phyloP scores from a whole-genome alignment of 35 echinoderm and acorn worm species.

The Apostichopus californicus region DNA sequence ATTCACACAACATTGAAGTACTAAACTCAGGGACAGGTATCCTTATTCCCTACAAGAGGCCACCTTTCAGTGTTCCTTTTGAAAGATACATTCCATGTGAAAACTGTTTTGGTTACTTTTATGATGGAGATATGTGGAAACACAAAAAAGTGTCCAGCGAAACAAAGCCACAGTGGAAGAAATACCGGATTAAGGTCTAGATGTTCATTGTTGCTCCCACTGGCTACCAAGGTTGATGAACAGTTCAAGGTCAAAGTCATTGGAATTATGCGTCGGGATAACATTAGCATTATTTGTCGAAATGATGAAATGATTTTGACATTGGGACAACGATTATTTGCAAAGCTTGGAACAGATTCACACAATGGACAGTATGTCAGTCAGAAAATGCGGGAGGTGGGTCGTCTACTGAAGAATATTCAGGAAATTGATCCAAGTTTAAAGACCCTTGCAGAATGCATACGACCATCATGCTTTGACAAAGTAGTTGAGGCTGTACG shows the following conservation, averaged over 20 bases:
- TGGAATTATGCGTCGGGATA: conserved; percentile 43
- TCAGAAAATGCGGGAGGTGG: conserved; percentile 71
- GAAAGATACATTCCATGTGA: conserved; percentile 58
- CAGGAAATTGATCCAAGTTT: neutral
- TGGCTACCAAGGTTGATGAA: conserved; percentile 3
- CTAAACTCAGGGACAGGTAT: conserved; percentile 49
- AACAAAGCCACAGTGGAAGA: conserved; percentile 11
- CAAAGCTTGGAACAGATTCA: conserved; percentile 21
- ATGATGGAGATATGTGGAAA: conserved; percentile 53
- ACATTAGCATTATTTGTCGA: conserved; percentile 41
- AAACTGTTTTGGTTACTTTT: conserved; percentile 58
- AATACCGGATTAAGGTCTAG: conserved; percentile 34
- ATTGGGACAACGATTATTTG: conserved; percentile 37
- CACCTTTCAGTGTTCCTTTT: conserved; percentile 33
- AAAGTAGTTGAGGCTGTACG: neutral
- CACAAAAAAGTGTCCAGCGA: conserved; percentile 56
- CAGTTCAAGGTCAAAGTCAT: conserved; percentile 52
- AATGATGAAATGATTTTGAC: conserved; percentile 30
- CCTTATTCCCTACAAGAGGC: conserved; percentile 69
- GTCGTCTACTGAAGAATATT: conserved; percentile 22
- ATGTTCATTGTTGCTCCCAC: conserved; percentile 56
- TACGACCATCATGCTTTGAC: conserved; percentile 33
- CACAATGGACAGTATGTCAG: conserved; percentile 55
- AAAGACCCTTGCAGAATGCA: conserved; percentile 25
- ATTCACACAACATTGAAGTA: conserved; percentile 70